These are phyloP conservation scores for Nemotelus pantherinus DNA, from an alignment of 2,888 invertebrate genomes.

Conservation along the genomic window DNA sequence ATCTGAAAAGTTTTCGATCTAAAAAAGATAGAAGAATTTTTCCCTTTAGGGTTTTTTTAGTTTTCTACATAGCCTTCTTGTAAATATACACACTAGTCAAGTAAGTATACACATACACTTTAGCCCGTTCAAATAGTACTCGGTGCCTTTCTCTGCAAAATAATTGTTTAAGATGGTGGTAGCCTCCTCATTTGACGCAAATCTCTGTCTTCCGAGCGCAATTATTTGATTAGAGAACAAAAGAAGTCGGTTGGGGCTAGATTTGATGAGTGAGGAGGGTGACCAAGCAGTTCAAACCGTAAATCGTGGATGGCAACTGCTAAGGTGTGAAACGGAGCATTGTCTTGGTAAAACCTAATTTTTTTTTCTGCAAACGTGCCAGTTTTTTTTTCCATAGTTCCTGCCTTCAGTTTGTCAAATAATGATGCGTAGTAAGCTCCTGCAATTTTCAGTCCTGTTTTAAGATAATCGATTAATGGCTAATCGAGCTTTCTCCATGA, in stretches of 20 bases:
- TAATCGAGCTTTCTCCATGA: too few species aligned
- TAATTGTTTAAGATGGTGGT: background rate
- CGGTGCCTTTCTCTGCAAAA: too few species aligned
- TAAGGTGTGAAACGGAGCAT: background rate
- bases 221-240: background rate
- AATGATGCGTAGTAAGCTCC: background rate
- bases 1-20: constrained; percentile 1
- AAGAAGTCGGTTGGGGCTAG: constrained; percentile 12
- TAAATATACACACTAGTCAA: background rate
- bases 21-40: background rate
- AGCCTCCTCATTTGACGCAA: too few species aligned
- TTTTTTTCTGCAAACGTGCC: too few species aligned
- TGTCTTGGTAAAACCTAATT: too few species aligned
- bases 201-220: too few species aligned
- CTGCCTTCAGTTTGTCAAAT: background rate
- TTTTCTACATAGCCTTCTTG: background rate
- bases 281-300: background rate
- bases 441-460: background rate
- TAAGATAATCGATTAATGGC: background rate
- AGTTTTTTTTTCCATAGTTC: background rate
- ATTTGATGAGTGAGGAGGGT: constrained; percentile 6
- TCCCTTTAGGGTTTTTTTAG: background rate
- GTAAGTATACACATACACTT: background rate
- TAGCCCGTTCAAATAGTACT: too few species aligned
- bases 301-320: background rate